Base-by-base conservation (phyloP, 2,888 invertebrate species). In the Congeria kusceri region DNA sequence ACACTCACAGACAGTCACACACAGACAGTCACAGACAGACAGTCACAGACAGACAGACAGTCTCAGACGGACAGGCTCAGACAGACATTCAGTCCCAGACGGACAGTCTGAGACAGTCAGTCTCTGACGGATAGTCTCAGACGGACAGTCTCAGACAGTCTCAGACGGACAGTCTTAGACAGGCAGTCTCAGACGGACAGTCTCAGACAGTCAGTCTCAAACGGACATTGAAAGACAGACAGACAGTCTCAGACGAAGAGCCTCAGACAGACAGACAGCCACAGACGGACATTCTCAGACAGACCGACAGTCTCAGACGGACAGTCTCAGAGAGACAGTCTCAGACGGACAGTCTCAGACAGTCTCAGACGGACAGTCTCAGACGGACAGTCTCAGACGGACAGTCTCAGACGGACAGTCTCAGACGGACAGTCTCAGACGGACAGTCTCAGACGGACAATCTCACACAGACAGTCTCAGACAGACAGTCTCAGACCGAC, bases 161-260 rank as follows among this genome's bases (percentile, higher is more conserved):
- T 46, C 46, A 46, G 46, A 46, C 46, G 15, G 46, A 46, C 46
- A 46, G n/a, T n/a, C n/a, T n/a, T n/a, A n/a, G 46, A 46, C 46
- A n/a, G n/a, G n/a, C n/a, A n/a, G n/a, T n/a, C n/a, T n/a, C n/a
- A n/a, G n/a, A n/a, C n/a, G n/a, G n/a, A n/a, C n/a, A n/a, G n/a
- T n/a, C n/a, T n/a, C n/a, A n/a, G n/a, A n/a, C n/a, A n/a, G n/a
- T n/a, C n/a, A n/a, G n/a, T n/a, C n/a, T n/a, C n/a, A n/a, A n/a
- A n/a, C n/a, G n/a, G n/a, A n/a, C n/a, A n/a, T n/a, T n/a, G n/a
- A n/a, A n/a, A n/a, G n/a, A n/a, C n/a, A n/a, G n/a, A n/a, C n/a
- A n/a, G n/a, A n/a, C n/a, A n/a, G n/a, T n/a, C n/a, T n/a, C n/a
- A n/a, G n/a, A n/a, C n/a, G n/a, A n/a, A n/a, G n/a, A n/a, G n/a